Evolutionary conservation across 1,140 invertebrate genomes (phyloP).

Genomic region (Probaryconus sp.): DNA sequence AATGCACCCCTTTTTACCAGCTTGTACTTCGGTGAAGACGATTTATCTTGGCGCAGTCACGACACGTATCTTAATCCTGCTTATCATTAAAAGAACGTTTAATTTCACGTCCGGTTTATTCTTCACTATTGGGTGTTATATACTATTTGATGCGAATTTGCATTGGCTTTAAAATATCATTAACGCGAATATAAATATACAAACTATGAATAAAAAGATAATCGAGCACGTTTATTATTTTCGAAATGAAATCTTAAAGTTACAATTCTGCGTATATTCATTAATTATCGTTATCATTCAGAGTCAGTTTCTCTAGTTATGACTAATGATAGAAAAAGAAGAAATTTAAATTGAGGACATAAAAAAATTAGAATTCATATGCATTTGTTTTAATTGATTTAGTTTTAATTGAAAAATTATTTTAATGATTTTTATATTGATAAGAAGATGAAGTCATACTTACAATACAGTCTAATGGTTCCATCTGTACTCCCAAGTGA

Average conservation of each 20-base stretch:
- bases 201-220: too few relatives aligned
- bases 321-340: too few relatives aligned
- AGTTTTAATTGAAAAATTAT: too few relatives aligned
- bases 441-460: conserved; percentile 63
- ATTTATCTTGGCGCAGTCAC: conserved; percentile 58
- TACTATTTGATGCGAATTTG: conserved; percentile 8
- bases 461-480: conserved; percentile 92
- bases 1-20: conserved; percentile 51
- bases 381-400: too few relatives aligned
- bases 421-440: too few relatives aligned
- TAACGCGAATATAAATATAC: conserved; percentile 3
- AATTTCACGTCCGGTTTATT: conserved; percentile 56
- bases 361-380: too few relatives aligned
- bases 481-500: conserved; percentile 92
- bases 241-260: too few relatives aligned
- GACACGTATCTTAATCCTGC: conserved; percentile 57
- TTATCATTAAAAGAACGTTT: conserved; percentile 58
- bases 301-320: too few relatives aligned
- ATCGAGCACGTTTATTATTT: too few relatives aligned
- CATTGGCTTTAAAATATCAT: neutral
- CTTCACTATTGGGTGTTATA: conserved; percentile 18
- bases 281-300: too few relatives aligned
- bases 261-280: too few relatives aligned
- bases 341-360: too few relatives aligned
- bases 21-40: conserved; percentile 49